Base-by-base conservation (phyloP, 2,113 vertebrate genomes). In the Sylvia atricapilla region DNA sequence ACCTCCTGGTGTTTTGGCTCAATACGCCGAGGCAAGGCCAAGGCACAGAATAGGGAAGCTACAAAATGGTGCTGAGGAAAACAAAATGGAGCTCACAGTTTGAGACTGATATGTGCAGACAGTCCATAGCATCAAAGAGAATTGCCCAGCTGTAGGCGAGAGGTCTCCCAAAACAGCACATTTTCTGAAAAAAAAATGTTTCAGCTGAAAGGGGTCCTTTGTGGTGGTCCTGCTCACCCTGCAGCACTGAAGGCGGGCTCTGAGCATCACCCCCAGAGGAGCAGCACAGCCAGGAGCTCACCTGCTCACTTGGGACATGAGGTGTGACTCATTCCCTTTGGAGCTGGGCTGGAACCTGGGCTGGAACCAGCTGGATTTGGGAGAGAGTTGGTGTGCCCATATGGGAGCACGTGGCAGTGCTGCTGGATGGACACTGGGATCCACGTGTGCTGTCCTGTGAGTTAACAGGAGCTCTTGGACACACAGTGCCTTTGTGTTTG, bases 1-100 rank as follows among this genome's bases (percentile, higher is more conserved):
- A 91, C 91, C 96, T 97, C 95, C 96, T 78, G 91, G 96, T 94
- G 96, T 91, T 95, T 94, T 94, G 94, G 96, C 96, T 97, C 94
- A 94, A 94, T 92, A 56, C 7, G 0, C 39, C 3, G n/a, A 96
- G 84, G 33, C 91, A 75, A 84, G 93, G 84, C 93, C 93, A 78
- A 95, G 87, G 73, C 93, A 52, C 44, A 82, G 94, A 94, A 93
- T 58, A 91, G 77, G 66, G 69, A 8, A 81, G 35, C 5, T 9
- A 85, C 77, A 95, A 96, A 97, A 97, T 95, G 95, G 96, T 69
- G 93, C 74, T 87, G 41, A 52, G 91, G 77, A 28, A 43, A 64
- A 94, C 88, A 95, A 97, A 96, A 96, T 95, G 94, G 96, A 93
- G 89, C 81, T 89, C 10, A 2, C 49, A 3, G 47, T 53, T 94